Evolutionary conservation across 2,113 vertebrate genomes (phyloP), one percentile per base, ranked within the genome.

Genomic region (Lethenteron reissneri): DNA sequence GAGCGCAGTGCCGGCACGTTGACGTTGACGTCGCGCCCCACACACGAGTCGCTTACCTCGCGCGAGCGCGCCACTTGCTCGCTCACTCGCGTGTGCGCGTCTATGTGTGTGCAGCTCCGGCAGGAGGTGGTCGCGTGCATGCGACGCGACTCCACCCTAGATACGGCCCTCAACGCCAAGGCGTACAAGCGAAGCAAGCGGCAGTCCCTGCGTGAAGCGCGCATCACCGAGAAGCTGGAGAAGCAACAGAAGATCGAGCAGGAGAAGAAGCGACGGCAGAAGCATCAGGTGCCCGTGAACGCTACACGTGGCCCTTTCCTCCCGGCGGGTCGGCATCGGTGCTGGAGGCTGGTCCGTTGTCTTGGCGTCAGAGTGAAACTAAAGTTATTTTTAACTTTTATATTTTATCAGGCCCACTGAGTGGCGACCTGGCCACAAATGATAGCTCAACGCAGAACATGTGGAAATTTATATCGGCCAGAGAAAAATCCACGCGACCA

Each of bases 231-330:
- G 82, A 97, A 97, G 78, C 85, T 97, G 60, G 92, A 97, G 80
- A 97, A 97, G 72, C 94, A 97, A 80, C 94, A 97, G 82, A 97
- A 97, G 84, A 97, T 97, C 0, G 94, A 97, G 75, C 94, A 97
- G 76, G 94, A 97, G 57, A 80, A 92, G 3, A 96, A 97, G 70
- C 88, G 94, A 1, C 77, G 94, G 1, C 94, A 97, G 83, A 97
- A 97, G 76, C 94, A 97, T 77, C 94, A 96, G 89, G 91, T 92
- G 73, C 1, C 4, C n/a, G 25, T 2, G n/a, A 68, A 41, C 41
- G 41, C 41, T 41, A 41, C 41, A 41, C 6, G 6, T 41, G 6
- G 41, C 41, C 41, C 41, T 41, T 5, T 41, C 41, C 41, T 41
- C 41, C 41, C 41, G 41, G 41, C 41, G 1, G 41, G 41, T 41